A percentile compares a stretch with the other conserved stretches of the same genome.
These are phyloP conservation scores for Sphaerodactylus townsendi DNA, from an alignment of 2,113 vertebrate species.

Conservation along the genomic window DNA sequence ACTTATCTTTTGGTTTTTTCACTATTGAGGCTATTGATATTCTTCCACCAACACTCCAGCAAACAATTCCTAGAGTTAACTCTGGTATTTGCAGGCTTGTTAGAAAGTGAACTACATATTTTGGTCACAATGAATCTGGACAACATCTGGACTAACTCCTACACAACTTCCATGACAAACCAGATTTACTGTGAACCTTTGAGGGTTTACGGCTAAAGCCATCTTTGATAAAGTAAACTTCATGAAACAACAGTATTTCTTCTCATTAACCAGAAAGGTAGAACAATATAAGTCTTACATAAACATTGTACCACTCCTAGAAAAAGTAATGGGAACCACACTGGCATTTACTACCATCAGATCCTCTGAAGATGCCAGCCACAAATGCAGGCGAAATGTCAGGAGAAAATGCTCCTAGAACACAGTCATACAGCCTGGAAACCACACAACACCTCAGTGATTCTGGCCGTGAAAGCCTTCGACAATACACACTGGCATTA, in stretches of 20 bases:
- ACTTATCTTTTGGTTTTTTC: no score
- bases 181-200: not conserved
- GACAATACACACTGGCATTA: no score
- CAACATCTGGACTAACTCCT: not conserved
- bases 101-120: not conserved
- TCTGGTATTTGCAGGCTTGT: not conserved
- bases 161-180: not conserved
- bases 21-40: not conserved
- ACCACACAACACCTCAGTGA: no score
- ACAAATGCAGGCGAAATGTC: no score
- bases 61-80: not conserved
- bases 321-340: constrained; percentile 47
- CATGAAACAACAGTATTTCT: not conserved
- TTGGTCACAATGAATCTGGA: not conserved
- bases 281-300: not conserved
- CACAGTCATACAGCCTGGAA: no score
- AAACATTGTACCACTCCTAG: constrained; percentile 60
- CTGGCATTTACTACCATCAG: constrained; percentile 41
- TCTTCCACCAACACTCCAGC: not conserved
- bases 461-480: no score
- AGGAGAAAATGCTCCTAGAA: no score
- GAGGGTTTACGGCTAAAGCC: not conserved
- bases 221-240: not conserved
- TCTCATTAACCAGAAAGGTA: not conserved
- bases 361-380: no score